Evolutionary conservation across 2,113 vertebrate genomes (phyloP).

Genomic region (Ailuropoda melanoleuca): DNA sequence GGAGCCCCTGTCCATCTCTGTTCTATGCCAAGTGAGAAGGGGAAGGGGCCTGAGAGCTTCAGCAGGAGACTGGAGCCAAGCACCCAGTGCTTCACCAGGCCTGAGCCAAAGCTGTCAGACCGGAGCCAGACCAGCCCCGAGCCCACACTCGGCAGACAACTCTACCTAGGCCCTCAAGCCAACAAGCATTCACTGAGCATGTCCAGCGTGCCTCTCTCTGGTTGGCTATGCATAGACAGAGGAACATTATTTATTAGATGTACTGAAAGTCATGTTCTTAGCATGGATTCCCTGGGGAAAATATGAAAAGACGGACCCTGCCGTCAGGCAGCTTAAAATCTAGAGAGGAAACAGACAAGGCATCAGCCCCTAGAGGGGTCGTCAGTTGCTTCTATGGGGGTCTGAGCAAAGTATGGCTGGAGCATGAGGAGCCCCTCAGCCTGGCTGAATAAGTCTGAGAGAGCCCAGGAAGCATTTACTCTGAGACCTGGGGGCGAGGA

Average conservation of each 20-base stretch:
- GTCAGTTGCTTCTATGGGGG: not conserved
- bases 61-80: not conserved
- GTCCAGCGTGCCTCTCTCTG: not conserved
- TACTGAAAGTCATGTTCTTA: not conserved
- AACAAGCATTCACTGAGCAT: not conserved
- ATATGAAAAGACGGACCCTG: not conserved
- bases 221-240: not conserved
- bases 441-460: not conserved
- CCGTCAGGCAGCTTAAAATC: slow-evolving; percentile 1
- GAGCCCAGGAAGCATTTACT: not conserved
- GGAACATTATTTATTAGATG: not conserved
- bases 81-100: not conserved
- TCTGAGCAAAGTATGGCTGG: not conserved
- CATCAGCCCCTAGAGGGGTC: not conserved
- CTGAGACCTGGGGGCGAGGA: not conserved
- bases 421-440: not conserved
- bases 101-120: not conserved
- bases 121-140: not conserved
- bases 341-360: not conserved
- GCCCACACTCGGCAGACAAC: not conserved
- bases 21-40: not conserved
- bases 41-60: not conserved
- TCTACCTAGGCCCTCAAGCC: not conserved
- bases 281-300: not conserved
- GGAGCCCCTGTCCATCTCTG: not conserved